Base-by-base conservation (phyloP, 2,888 invertebrate genomes). In the Prosapia bicincta region DNA sequence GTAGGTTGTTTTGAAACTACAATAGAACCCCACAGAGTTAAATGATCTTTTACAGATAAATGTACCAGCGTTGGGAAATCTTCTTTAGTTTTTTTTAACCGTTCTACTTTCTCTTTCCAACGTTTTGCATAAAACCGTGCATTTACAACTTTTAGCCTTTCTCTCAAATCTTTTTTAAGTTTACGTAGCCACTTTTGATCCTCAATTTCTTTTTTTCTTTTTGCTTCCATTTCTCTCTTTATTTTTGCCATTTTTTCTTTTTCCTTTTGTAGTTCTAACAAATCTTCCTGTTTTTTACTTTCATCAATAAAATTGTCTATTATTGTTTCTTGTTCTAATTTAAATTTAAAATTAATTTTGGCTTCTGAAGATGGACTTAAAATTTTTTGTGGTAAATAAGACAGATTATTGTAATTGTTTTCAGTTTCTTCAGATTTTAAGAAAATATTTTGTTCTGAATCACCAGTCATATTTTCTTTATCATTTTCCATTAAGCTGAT, bases 41-140 rank as follows among this genome's bases (percentile, higher is more conserved):
- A 26, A 72, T 79, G 78, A 9, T 78, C 76, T 28, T 78, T 72
- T 3, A 78, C 68, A 26, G 79, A 67, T 26, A 80, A 70, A 26
- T 77, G 74, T 7, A 76, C 23, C 0, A 79, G 26, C 10, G 78
- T 25, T 9, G 78, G 75, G 71, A 79, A 77, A 23, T 76, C 86
- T 77, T 86, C 85, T 7, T 88, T 85, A 79, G 87, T 88, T 24
- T 85, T 81, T 78, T 85, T 85, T 10, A 79, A 69, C 75, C 75
- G 76, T 71, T 80, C 71, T 66, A 79, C 77, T 74, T 79, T 70
- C 38, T 77, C 71, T 76, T 77, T 79, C 80, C 80, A 80, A 25
- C 67, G 69, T 67, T 76, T 28, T 69, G 78, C 78, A 73, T 78
- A 78, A 79, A 81, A 77, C 81, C 78, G 75, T 83, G 82, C 77